A percentile compares a stretch with the other conserved stretches of the same genome.
These are phyloP conservation scores for Acromyrmex charruanus DNA, from an alignment of 1,140 invertebrate species.

Conservation along the genomic window DNA sequence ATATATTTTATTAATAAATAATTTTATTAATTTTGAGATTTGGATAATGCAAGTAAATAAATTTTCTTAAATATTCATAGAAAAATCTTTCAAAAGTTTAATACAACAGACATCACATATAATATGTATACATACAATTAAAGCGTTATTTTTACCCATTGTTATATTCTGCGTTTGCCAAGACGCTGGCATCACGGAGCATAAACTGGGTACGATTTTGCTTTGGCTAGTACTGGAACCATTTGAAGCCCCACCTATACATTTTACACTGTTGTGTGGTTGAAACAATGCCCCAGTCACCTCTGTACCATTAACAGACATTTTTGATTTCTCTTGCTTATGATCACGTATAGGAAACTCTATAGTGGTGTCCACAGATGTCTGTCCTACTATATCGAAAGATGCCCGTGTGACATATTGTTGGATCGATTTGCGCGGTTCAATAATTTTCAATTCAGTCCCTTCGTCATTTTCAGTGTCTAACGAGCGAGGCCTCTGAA, in stretches of 20 bases:
- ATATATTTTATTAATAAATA: slow-evolving; percentile 47
- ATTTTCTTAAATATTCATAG: not conserved
- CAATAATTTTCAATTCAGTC: slow-evolving; percentile 85
- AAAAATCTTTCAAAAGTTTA: slow-evolving; percentile 3
- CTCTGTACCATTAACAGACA: slow-evolving; percentile 83
- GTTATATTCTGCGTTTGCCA: slow-evolving; percentile 81
- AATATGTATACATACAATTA: not conserved
- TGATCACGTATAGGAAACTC: slow-evolving; percentile 83
- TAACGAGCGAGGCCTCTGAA: slow-evolving; percentile 79
- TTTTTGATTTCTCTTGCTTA: slow-evolving; percentile 81
- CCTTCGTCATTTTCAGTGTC: slow-evolving; percentile 83
- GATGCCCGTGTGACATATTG: slow-evolving; percentile 88
- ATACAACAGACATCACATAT: not conserved
- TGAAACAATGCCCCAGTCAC: slow-evolving; percentile 80
- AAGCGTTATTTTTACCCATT: slow-evolving; percentile 78
- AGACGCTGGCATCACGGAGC: slow-evolving; percentile 79
- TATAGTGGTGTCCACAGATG: slow-evolving; percentile 82
- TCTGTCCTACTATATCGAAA: slow-evolving; percentile 80
- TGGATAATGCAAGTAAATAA: not conserved
- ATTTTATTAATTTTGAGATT: not conserved
- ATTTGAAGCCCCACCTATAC: slow-evolving; percentile 77
- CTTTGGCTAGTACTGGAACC: slow-evolving; percentile 74
- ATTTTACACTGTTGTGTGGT: slow-evolving; percentile 84
- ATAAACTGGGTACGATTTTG: slow-evolving; percentile 76
- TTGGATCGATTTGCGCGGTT: slow-evolving; percentile 80